Conservation (phyloP, 2,888 invertebrate species). For the Epirrita christyi region DNA sequence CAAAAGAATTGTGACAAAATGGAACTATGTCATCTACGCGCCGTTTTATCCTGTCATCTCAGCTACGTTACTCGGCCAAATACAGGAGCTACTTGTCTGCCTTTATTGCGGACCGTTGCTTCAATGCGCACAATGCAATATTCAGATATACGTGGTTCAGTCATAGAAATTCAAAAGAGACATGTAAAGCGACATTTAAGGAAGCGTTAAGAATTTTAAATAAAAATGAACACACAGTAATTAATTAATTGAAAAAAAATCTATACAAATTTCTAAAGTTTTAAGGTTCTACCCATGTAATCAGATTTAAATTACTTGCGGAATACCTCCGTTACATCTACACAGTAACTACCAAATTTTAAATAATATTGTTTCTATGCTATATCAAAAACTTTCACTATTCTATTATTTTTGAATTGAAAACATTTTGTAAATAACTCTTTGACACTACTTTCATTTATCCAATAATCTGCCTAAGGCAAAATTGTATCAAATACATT, state of each 20-base stretch:
- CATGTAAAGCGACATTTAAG: slow-evolving; percentile 76
- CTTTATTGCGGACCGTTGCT: slow-evolving; percentile 49
- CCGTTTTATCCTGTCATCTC: slow-evolving; percentile 48
- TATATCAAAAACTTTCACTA: slow-evolving; percentile 54
- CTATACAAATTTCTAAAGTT: slow-evolving; percentile 62
- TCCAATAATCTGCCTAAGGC: slow-evolving; percentile 61
- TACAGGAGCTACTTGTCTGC: slow-evolving; percentile 47
- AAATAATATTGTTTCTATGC: slow-evolving; percentile 60
- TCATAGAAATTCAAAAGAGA: slow-evolving; percentile 66
- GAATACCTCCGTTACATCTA: slow-evolving; percentile 65
- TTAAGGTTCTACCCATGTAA: slow-evolving; percentile 61
- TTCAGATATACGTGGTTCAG: slow-evolving; percentile 65
- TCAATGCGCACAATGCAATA: slow-evolving; percentile 36
- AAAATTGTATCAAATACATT: slow-evolving; percentile 54
- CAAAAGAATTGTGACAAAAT: no score
- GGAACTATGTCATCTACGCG: no score
- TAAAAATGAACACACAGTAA: slow-evolving; percentile 61
- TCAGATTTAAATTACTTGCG: slow-evolving; percentile 63
- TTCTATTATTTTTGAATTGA: slow-evolving; percentile 50
- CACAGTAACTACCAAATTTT: slow-evolving; percentile 62
- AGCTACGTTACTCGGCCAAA: no score
- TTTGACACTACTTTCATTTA: slow-evolving; percentile 43
- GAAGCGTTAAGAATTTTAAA: slow-evolving; percentile 66
- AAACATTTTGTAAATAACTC: slow-evolving; percentile 42
- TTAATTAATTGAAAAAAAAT: slow-evolving; percentile 47